Evolutionary conservation across 2,797 vertebrate genomes (phyloP).

Genomic region (Sebastes diaconus): DNA sequence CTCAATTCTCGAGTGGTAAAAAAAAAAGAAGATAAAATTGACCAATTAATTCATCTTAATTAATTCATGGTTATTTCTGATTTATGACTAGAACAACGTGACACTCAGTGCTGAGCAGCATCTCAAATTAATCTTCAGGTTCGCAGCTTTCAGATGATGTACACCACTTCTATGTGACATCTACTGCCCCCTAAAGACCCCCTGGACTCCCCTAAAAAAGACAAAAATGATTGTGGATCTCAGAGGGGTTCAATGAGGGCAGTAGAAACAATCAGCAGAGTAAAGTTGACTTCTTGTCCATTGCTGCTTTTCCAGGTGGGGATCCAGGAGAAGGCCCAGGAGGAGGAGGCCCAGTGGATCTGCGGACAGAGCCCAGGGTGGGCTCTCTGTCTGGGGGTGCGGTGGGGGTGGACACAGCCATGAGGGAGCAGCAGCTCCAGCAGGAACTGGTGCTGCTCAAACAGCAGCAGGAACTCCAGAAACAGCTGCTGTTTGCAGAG

Average conservation of each 20-base stretch:
- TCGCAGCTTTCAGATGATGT: too few species aligned
- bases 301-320: conserved; percentile 37
- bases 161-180: too few species aligned
- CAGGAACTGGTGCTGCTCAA: conserved; percentile 93
- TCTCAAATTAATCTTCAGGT: too few species aligned
- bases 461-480: conserved; percentile 96
- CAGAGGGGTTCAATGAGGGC: neutral
- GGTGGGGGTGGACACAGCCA: conserved; percentile 78
- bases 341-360: conserved; percentile 85
- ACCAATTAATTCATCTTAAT: too few species aligned
- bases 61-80: too few species aligned
- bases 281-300: neutral
- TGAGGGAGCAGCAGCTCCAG: conserved; percentile 93
- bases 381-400: conserved; percentile 60
- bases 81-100: too few species aligned
- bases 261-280: neutral
- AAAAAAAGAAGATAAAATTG: too few species aligned
- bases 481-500: conserved; percentile 95
- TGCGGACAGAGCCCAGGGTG: conserved; percentile 84
- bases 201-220: too few species aligned
- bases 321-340: conserved; percentile 72
- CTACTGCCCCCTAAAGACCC: too few species aligned
- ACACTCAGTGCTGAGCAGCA: too few species aligned
- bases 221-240: too few species aligned
- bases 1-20: too few species aligned